Percentiles rank a stretch among this genome's conserved stretches.
Conservation (phyloP, 2,888 invertebrate genomes). For the Dicranocentrus wangi region DNA sequence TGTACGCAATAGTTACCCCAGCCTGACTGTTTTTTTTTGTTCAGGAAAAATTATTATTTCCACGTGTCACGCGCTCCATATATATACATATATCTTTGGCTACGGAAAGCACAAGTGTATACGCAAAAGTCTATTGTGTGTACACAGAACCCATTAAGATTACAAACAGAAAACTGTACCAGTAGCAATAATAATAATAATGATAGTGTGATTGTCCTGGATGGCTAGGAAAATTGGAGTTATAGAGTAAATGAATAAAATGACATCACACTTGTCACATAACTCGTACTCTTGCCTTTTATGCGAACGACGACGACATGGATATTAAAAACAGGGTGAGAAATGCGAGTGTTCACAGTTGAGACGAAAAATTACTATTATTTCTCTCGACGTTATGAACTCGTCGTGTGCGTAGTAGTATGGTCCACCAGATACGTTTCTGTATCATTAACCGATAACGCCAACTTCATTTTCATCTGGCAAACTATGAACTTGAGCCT, state of each 20-base stretch:
- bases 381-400: too few species aligned
- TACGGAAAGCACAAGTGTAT: too few species aligned
- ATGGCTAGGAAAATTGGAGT: background rate
- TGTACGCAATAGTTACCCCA: too few species aligned
- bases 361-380: background rate
- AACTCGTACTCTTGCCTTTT: slow-evolving; percentile 46
- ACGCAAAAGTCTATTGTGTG: too few species aligned
- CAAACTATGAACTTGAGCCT: too few species aligned
- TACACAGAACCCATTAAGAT: too few species aligned
- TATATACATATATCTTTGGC: too few species aligned
- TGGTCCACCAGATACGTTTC: too few species aligned
- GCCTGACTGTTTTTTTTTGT: too few species aligned
- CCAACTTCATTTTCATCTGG: too few species aligned
- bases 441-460: too few species aligned
- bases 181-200: slow-evolving; percentile 17
- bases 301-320: slow-evolving; percentile 20
- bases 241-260: slow-evolving; percentile 39
- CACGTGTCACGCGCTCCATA: slow-evolving; percentile 55
- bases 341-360: background rate
- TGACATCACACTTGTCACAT: slow-evolving; percentile 55
- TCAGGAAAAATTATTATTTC: slow-evolving; percentile 36
- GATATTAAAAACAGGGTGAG: slow-evolving; percentile 2
- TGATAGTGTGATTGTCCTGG: background rate
- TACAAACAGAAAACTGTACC: background rate
- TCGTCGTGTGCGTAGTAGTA: too few species aligned